These are phyloP conservation scores for Lordiphosa stackelbergi DNA, from an alignment of 1,140 invertebrate species.

Conservation along the genomic window DNA sequence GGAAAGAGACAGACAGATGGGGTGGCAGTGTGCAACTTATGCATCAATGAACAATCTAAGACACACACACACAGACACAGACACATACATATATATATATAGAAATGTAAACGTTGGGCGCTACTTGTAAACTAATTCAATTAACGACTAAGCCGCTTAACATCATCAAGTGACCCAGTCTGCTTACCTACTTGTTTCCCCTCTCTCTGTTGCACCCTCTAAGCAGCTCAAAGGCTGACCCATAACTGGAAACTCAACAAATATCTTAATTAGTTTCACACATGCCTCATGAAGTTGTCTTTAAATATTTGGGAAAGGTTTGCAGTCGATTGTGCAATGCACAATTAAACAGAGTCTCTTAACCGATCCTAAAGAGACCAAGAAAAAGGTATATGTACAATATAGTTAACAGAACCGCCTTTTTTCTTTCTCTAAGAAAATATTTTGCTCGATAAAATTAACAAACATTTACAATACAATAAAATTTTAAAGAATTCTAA, in stretches of 20 bases:
- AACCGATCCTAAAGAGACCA: too few species aligned
- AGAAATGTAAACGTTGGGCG: slow-evolving; percentile 23
- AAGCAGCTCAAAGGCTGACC: slow-evolving; percentile 29
- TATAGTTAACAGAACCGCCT: too few species aligned
- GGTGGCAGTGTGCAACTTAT: slow-evolving; percentile 11
- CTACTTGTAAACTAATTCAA: slow-evolving; percentile 72
- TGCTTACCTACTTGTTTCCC: neutral
- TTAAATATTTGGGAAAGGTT: slow-evolving; percentile 25
- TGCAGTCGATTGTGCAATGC: slow-evolving; percentile 1
- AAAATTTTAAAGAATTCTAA: too few species aligned
- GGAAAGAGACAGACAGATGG: neutral
- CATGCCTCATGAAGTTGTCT: slow-evolving; percentile 8
- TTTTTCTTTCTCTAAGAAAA: too few species aligned
- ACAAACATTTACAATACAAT: too few species aligned
- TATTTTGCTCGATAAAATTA: too few species aligned
- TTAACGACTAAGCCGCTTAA: slow-evolving; percentile 72
- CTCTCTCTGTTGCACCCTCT: slow-evolving; percentile 6
- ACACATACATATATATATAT: too few species aligned
- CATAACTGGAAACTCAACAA: slow-evolving; percentile 27
- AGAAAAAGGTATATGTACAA: too few species aligned
- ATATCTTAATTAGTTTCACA: slow-evolving; percentile 37
- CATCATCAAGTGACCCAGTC: slow-evolving; percentile 51
- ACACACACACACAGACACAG: slow-evolving; percentile 15
- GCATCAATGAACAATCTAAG: slow-evolving; percentile 18
- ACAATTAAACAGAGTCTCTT: too few species aligned